Evolutionary conservation across 2,888 invertebrate species (phyloP).

Genomic region (Eristalinus sepulchralis): DNA sequence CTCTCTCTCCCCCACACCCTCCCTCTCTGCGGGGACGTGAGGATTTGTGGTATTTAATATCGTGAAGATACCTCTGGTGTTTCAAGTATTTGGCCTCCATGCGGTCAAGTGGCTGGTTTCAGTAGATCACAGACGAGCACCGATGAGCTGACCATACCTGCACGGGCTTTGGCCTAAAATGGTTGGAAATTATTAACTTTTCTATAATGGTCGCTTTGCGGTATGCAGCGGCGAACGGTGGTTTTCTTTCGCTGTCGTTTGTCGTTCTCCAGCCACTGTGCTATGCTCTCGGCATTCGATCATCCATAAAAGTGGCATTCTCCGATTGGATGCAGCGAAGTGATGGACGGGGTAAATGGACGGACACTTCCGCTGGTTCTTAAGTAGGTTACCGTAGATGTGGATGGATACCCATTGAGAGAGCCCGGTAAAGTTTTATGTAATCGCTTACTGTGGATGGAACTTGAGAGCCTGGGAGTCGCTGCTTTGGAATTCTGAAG

Average conservation of each 20-base stretch:
- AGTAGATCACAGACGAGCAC: neutral
- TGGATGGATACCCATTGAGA: neutral
- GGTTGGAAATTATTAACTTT: conserved; percentile 61
- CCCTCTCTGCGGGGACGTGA: neutral
- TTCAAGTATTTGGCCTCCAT: conserved; percentile 10
- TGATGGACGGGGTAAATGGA: neutral
- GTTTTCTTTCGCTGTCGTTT: conserved; percentile 14
- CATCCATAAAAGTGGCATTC: conserved; percentile 2
- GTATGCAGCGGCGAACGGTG: conserved; percentile 49
- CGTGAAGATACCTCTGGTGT: neutral
- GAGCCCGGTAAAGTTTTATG: neutral
- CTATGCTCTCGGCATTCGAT: neutral
- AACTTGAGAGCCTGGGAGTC: neutral
- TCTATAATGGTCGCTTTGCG: conserved; percentile 53
- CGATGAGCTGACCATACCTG: conserved; percentile 15
- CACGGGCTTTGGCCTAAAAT: conserved; percentile 47
- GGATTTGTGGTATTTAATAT: neutral
- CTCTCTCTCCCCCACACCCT: neutral
- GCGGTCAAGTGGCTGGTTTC: conserved; percentile 21
- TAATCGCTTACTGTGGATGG: neutral
- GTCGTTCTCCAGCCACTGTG: neutral
- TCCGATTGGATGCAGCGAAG: neutral
- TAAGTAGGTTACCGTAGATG: neutral
- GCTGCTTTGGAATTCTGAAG: neutral
- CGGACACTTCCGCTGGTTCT: neutral